Evolutionary conservation across 2,797 vertebrate species (phyloP).

Genomic region (Salmo trutta): DNA sequence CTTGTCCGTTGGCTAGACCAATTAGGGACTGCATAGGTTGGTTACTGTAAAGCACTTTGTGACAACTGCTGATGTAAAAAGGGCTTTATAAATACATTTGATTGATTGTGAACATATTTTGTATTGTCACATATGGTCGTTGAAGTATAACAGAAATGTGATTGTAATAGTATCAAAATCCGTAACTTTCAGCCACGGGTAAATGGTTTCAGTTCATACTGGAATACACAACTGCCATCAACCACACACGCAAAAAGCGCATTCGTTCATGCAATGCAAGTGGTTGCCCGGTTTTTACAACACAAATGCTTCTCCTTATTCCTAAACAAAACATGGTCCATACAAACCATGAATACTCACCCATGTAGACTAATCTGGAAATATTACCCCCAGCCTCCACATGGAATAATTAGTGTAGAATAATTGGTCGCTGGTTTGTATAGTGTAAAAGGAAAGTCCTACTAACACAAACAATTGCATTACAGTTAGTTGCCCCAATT

Average conservation of each 20-base stretch:
- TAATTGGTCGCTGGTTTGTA: conserved; percentile 46
- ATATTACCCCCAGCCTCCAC: conserved; percentile 26
- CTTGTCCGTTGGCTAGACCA: conserved; percentile 61
- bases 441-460: conserved; percentile 36
- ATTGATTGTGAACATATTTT: not conserved
- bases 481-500: conserved; percentile 60
- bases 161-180: not conserved
- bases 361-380: not conserved
- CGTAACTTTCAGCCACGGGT: not conserved
- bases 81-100: not conserved
- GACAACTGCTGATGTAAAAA: not conserved
- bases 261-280: not conserved
- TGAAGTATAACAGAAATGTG: not conserved
- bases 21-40: conserved; percentile 48
- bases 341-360: not conserved
- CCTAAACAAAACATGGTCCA: not conserved
- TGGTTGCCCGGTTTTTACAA: not conserved
- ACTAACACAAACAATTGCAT: conserved; percentile 53
- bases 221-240: not conserved
- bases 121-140: not conserved
- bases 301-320: not conserved
- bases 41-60: not conserved
- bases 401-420: conserved; percentile 43
- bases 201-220: not conserved
- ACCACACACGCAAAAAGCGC: too few relatives aligned